Base-by-base conservation (phyloP, 2,888 invertebrate genomes). In the Cactoblastis cactorum region DNA sequence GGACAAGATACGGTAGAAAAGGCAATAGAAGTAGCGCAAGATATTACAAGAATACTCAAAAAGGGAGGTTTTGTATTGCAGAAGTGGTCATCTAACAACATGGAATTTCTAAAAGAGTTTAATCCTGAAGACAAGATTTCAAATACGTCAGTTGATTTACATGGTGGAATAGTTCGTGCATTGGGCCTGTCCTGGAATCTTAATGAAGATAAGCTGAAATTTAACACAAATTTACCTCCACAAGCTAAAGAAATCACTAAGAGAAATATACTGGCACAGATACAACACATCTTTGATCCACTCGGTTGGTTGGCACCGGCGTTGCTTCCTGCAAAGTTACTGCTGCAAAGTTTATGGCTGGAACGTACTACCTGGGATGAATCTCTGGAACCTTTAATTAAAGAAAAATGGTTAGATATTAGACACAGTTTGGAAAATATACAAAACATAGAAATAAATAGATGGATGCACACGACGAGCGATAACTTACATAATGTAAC, bases 331-430 rank as follows among this genome's bases (percentile, higher is more conserved):
- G 60, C 63, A 3, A 68, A 67, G 45, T 15, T 61, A 9, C 12
- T 66, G 8, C 52, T 63, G 9, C 64, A 66, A 52, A 61, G 53
- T 19, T 43, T 63, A 32, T 63, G 63, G 58, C 15, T 60, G 6
- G 48, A 54, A 45, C 24, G 18, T 9, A 14, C 47, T 3, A 14
- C n/a, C n/a, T 53, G 53, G 53, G 53, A 53, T 46, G 46, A 47
- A 6, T 24, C 34, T 11, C 14, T 53, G 0, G 6, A 39, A 1
- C 18, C 15, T 14, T 17, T 24, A 41, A 17, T 37, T 18, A 17
- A 24, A 33, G 43, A 41, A 28, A 41, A 53, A 37, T 53, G 53
- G 50, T 24, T 35, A 43, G 17, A 19, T 3, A 47, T 53, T 12
- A 46, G 47, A 37, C 22, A 41, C 17, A 37, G 38, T 11, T 41